A percentile compares a stretch with the other conserved stretches of the same genome.
Conservation (phyloP, 2,113 vertebrate species). For the Rhinolophus sinicus region DNA sequence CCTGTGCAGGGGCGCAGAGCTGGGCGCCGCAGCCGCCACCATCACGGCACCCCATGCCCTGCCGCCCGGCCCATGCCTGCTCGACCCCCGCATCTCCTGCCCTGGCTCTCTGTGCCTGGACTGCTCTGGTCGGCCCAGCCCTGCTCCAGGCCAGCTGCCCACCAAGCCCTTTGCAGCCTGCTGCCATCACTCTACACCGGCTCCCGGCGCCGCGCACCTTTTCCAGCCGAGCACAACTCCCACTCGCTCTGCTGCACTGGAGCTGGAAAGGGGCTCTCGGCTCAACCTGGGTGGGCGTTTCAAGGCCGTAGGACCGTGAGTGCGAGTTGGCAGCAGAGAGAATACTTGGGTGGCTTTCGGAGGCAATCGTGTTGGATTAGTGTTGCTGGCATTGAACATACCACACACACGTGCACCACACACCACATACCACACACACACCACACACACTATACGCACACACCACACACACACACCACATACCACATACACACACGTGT, state of each 20-base stretch:
- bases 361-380: background rate
- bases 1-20: accelerated
- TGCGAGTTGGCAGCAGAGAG: background rate
- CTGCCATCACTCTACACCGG: accelerated
- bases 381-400: background rate
- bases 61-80: accelerated
- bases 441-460: background rate
- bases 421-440: accelerated
- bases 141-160: accelerated
- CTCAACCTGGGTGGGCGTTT: slow-evolving; percentile 65
- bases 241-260: background rate
- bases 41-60: accelerated
- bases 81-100: accelerated
- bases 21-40: accelerated
- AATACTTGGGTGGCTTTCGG: slow-evolving; percentile 36
- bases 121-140: background rate
- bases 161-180: accelerated
- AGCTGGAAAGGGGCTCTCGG: background rate
- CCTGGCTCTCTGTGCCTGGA: background rate
- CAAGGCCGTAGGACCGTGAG: background rate
- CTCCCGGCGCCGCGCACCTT: accelerated
- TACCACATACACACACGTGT: too few species aligned
- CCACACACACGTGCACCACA: accelerated
- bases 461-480: too few species aligned
- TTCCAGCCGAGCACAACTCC: background rate